These are phyloP conservation scores for Napeogenes inachia DNA, from an alignment of 2,888 invertebrate genomes.

Conservation along the genomic window DNA sequence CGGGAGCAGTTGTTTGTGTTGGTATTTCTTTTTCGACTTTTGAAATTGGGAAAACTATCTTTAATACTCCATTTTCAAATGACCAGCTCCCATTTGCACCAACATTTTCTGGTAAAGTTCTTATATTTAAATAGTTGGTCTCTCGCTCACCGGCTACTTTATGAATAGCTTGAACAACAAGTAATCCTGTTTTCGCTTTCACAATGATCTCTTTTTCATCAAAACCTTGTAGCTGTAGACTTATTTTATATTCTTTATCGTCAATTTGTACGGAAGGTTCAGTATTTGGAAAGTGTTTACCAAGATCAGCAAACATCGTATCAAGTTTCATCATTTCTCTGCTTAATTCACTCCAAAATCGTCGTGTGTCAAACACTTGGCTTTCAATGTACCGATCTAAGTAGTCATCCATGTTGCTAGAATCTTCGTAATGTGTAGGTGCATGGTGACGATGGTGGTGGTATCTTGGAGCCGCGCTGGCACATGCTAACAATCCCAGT, in stretches of 20 bases:
- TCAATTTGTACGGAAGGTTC: conserved; percentile 38
- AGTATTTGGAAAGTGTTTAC: conserved; percentile 43
- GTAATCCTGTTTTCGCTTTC: conserved; percentile 53
- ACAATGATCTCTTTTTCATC: conserved; percentile 60
- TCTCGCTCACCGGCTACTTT: conserved; percentile 32
- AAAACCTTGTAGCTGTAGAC: conserved; percentile 47
- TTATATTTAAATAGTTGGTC: conserved; percentile 47
- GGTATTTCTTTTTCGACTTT: conserved; percentile 5
- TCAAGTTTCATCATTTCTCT: conserved; percentile 50
- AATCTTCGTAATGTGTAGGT: conserved; percentile 18
- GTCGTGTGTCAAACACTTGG: conserved; percentile 50
- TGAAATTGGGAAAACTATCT: conserved; percentile 49
- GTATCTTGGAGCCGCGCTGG: conserved; percentile 48
- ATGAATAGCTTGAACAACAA: conserved; percentile 60
- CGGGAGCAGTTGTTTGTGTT: conserved; percentile 29
- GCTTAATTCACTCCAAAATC: conserved; percentile 35
- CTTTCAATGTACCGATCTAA: conserved; percentile 39
- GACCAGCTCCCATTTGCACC: conserved; percentile 56
- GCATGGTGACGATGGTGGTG: conserved; percentile 26
- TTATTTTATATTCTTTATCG: conserved; percentile 53
- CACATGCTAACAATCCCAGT: conserved; percentile 43
- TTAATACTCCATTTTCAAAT: conserved; percentile 45
- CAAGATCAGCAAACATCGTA: conserved; percentile 44
- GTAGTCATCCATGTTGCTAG: conserved; percentile 22
- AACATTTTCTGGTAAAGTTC: conserved; percentile 47